Conservation (phyloP, 1,140 invertebrate species). For the Drosophila nigrodunni region DNA sequence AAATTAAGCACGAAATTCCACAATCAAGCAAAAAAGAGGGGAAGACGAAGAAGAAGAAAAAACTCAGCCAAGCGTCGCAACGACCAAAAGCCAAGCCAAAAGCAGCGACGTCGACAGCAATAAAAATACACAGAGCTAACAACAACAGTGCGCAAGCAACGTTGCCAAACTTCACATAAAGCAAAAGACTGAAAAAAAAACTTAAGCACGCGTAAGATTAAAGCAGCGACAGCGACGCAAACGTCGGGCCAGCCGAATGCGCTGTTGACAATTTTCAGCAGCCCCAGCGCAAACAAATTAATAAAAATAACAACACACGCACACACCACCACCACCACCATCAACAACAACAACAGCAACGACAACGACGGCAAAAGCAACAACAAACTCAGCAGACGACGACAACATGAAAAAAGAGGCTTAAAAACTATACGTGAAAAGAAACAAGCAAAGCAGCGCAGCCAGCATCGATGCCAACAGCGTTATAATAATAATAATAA, state of each 20-base stretch:
- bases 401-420: slow-evolving; percentile 58
- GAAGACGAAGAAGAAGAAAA: slow-evolving; percentile 47
- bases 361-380: slow-evolving; percentile 12
- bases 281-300: slow-evolving; percentile 65
- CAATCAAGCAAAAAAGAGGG: slow-evolving; percentile 44
- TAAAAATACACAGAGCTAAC: slow-evolving; percentile 61
- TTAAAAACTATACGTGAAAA: slow-evolving; percentile 57
- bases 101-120: slow-evolving; percentile 58
- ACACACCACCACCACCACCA: slow-evolving; percentile 29
- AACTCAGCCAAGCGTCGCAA: slow-evolving; percentile 68
- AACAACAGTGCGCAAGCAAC: slow-evolving; percentile 36
- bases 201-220: slow-evolving; percentile 81
- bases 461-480: slow-evolving; percentile 46
- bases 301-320: slow-evolving; percentile 70
- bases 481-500: slow-evolving; percentile 69
- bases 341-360: slow-evolving; percentile 27
- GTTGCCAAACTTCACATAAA: slow-evolving; percentile 72
- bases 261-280: slow-evolving; percentile 66
- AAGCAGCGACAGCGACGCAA: slow-evolving; percentile 56
- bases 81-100: slow-evolving; percentile 36
- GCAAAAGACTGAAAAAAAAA: slow-evolving; percentile 48
- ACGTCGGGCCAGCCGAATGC: slow-evolving; percentile 39
- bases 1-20: slow-evolving; percentile 79
- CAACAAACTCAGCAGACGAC: slow-evolving; percentile 30
- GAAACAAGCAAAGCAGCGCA: slow-evolving; percentile 58